These are phyloP conservation scores for Automeris io DNA, from an alignment of 2,888 invertebrate species.

Conservation along the genomic window DNA sequence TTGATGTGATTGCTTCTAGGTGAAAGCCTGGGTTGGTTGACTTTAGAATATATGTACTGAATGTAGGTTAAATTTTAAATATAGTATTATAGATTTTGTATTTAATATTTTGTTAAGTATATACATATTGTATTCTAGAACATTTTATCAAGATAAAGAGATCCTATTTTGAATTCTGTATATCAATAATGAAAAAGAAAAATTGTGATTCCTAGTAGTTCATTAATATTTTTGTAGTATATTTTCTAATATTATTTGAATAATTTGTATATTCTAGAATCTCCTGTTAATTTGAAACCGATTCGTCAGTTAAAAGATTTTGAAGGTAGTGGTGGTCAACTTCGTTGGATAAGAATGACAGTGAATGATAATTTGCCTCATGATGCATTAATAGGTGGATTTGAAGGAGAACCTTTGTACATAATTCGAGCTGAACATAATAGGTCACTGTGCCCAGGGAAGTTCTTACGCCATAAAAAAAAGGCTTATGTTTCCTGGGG, in stretches of 20 bases:
- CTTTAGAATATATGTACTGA: too few relatives aligned
- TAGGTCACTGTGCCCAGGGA: slow-evolving; percentile 86
- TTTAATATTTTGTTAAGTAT: too few relatives aligned
- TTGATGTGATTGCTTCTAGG: too few relatives aligned
- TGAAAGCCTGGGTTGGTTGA: too few relatives aligned
- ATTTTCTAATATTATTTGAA: background rate
- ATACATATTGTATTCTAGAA: too few relatives aligned
- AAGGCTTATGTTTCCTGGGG: slow-evolving; percentile 85
- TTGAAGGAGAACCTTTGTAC: slow-evolving; percentile 78
- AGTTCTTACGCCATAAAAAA: slow-evolving; percentile 81
- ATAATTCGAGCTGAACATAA: slow-evolving; percentile 82
- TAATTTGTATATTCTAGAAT: slow-evolving; percentile 10
- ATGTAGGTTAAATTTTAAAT: too few relatives aligned
- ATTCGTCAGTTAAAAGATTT: slow-evolving; percentile 10
- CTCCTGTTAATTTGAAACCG: slow-evolving; percentile 15
- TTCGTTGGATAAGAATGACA: slow-evolving; percentile 77
- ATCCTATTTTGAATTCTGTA: too few relatives aligned
- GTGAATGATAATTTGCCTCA: slow-evolving; percentile 79
- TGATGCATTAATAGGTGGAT: slow-evolving; percentile 81
- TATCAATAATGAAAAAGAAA: too few relatives aligned
- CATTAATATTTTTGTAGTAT: background rate
- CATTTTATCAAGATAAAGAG: too few relatives aligned
- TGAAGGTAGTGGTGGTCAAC: slow-evolving; percentile 25
- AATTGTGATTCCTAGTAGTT: too few relatives aligned
- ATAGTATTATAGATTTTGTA: too few relatives aligned